Evolutionary conservation across 2,888 invertebrate genomes (phyloP), one percentile per base, ranked within the genome.

Genomic region (Papilio elwesi): DNA sequence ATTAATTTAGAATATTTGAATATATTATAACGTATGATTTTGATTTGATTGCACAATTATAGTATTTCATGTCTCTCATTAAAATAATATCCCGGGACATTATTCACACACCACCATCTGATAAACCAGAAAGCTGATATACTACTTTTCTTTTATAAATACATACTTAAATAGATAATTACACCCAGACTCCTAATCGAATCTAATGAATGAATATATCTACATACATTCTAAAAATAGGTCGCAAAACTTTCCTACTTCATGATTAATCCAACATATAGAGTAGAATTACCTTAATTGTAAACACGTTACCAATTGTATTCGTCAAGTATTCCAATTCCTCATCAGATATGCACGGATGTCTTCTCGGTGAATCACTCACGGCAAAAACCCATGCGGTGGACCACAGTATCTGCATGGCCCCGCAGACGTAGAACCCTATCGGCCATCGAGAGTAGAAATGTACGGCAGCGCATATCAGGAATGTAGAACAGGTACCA

Each of bases 401-500:
- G 0, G 94, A 88, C 88, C 96, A 95, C 0, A 94, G 12, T 0
- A 94, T 80, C 80, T 95, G 94, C 8, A 94, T 79, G 0, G 94
- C 82, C 0, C 95, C 95, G 0, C 95, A 90, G n/a, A 95, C 83
- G 80, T 96, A 96, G 87, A 96, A 96, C 0, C 95, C 96, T 82
- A 94, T 92, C 4, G 94, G 93, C 96, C 96, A 96, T 62, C 94
- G 95, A 0, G 95, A 87, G 13, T 88, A 86, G 72, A 95, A 95
- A 13, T 96, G 95, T 0, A 96, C 91, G 0, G 92, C 84, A 3
- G 96, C 96, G 74, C 96, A 95, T 52, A 96, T 83, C 0, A 96
- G 94, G 87, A 96, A 96, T 0, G 96, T 95, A 2, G 95, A 90
- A 73, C 96, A 95, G 0, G 96, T 96, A 7, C 96, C 96, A 36